Conservation (phyloP, 1,140 invertebrate genomes). For the Oscheius sp. region DNA sequence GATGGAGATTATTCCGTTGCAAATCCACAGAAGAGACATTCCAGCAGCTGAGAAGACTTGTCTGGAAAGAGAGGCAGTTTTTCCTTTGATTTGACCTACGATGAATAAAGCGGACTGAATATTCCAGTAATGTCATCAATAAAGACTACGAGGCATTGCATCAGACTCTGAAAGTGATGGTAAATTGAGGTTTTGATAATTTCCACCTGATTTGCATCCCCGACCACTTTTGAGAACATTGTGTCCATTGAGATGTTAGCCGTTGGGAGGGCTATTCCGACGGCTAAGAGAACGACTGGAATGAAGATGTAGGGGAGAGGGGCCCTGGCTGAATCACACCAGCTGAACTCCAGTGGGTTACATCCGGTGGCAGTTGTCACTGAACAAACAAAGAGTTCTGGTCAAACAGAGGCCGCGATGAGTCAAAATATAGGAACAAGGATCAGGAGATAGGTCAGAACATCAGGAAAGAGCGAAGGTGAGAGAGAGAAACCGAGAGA, state of each 20-base stretch:
- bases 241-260: not conserved
- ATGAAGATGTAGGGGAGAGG: not conserved
- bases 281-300: not conserved
- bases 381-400: not conserved
- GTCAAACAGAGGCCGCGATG: too few species aligned
- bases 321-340: not conserved
- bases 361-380: not conserved
- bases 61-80: not conserved
- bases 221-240: not conserved
- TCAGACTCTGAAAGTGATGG: not conserved
- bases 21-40: not conserved
- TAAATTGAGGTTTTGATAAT: not conserved
- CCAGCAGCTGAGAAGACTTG: not conserved
- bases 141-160: not conserved
- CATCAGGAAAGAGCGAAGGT: too few species aligned
- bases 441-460: too few species aligned
- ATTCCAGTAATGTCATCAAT: not conserved
- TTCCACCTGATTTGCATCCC: constrained; percentile 1
- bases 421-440: too few species aligned
- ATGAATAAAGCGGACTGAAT: not conserved
- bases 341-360: not conserved
- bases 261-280: not conserved
- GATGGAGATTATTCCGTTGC: not conserved
- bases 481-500: too few species aligned
- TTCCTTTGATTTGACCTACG: not conserved